Evolutionary conservation across 2,113 vertebrate species (phyloP), one percentile per base, ranked within the genome.

Genomic region (Alethe castanea): DNA sequence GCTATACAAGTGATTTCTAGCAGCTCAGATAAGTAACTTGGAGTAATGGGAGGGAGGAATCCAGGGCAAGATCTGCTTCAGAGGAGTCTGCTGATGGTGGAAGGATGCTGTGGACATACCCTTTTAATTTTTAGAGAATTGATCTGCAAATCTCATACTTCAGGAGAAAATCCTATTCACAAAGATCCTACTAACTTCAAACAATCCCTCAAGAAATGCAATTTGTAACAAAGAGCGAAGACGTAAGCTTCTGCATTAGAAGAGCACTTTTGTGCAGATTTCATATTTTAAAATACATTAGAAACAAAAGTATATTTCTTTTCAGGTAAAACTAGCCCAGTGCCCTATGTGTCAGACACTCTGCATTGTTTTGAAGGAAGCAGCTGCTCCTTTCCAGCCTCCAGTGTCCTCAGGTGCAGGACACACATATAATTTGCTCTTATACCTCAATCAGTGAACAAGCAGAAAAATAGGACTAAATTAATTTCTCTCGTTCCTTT

Each of bases 391-490:
- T 81, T 35, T 50, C 74, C 74, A 64, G 74, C 54, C 26, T 72
- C 33, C 23, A 5, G n/a, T 54, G 97, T 97, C 92, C 97, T 97
- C 98, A 98, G 98, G 97, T 98, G 98, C 97, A 94, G 92, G 64
- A 87, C 28, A 60, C 22, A 25, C 14, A 42, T 61, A 44, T 78
- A 95, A 95, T 97, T 85, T 95, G 95, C 96, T 97, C 92, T 96
- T 92, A 69, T 94, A 88, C 76, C 62, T n/a, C 94, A 94, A 93
- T 98, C 96, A 97, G 90, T 91, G 81, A 89, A 79, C 80, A 71
- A 95, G 92, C 92, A 97, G 96, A 92, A 97, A 98, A 97, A 97
- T 86, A 95, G 97, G 96, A 97, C 97, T 95, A 96, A 98, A 98
- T 98, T 97, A 98, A 97, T 97, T 97, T 97, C 60, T 53, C 71